Evolutionary conservation across 2,113 vertebrate species (phyloP).

Genomic region (Oncorhynchus clarkii): DNA sequence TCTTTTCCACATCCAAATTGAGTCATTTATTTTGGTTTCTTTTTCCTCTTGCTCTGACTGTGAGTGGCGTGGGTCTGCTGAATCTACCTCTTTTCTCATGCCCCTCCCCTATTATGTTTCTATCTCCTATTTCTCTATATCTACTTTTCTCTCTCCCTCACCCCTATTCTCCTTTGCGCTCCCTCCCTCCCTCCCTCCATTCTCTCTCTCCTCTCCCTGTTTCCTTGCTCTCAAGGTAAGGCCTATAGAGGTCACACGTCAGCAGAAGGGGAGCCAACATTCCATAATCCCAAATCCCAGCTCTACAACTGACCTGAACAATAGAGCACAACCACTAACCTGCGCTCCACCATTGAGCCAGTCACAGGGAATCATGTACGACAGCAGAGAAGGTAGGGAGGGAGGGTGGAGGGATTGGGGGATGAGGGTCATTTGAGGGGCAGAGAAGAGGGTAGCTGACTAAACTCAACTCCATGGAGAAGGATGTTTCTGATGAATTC

Average conservation of each 20-base stretch:
- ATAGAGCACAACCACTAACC: neutral
- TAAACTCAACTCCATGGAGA: no score
- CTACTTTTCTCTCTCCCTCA: slow-evolving; percentile 1
- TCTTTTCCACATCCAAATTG: slow-evolving; percentile 28
- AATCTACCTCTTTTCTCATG: neutral
- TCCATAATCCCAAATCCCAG: neutral
- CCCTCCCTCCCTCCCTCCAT: slow-evolving; percentile 6
- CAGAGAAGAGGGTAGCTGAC: neutral
- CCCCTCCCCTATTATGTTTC: slow-evolving; percentile 3
- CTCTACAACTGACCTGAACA: neutral
- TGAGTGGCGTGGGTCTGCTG: neutral
- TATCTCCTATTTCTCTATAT: slow-evolving; percentile 11
- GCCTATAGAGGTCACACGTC: slow-evolving; percentile 51
- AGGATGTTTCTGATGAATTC: no score
- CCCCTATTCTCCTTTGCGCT: neutral
- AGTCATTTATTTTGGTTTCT: slow-evolving; percentile 33
- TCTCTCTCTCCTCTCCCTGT: neutral
- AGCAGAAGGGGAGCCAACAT: slow-evolving; percentile 30
- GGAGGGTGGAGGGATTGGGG: slow-evolving; percentile 25
- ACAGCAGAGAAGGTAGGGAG: slow-evolving; percentile 4
- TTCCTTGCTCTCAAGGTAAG: slow-evolving; percentile 23
- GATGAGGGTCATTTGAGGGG: slow-evolving; percentile 53
- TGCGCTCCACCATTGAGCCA: slow-evolving; percentile 2
- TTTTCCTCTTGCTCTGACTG: slow-evolving; percentile 23
- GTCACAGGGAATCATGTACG: slow-evolving; percentile 29